Base-by-base conservation (phyloP, 2,113 vertebrate species). In the Vireo altiloquus region DNA sequence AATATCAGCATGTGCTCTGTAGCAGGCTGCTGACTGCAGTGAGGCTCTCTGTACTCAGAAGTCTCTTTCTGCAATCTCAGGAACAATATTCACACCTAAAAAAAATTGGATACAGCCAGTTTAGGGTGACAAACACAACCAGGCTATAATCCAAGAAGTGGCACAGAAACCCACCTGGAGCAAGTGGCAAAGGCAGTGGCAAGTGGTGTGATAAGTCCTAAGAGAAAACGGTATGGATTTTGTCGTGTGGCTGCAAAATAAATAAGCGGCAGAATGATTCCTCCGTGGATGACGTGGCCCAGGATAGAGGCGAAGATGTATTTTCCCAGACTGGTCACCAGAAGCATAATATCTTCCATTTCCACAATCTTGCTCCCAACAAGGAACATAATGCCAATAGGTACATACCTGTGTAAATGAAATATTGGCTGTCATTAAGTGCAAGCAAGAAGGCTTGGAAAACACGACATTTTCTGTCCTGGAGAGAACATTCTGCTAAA, bases 361-460 rank as follows among this genome's bases (percentile, higher is more conserved):
- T 99, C 99, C 66, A 99, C 98, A 60, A 99, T 99, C 98, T 99
- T 99, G 97, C 99, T 99, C 92, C 99, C 99, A 77, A 99, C 98
- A 81, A 99, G 98, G 97, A 99, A 99, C 98, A 98, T 99, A 95
- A 99, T 99, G 91, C 99, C 99, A 75, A 99, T 97, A 16, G 99
- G 99, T 23, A 99, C 98, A 8, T 99, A 99, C 99, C 99, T 99
- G 97, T 64, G 92, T 10, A 54, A 96, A 95, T 17, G 37, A 92
- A 92, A 90, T 30, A 78, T 2, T 46, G 66, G 12, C 49, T 59
- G 63, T 78, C 64, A 66, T 56, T 44, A 90, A 66, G 22, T 33
- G 33, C 30, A 53, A 89, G 69, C 20, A 70, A 92, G 25, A 79
- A 77, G 28, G 12, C 44, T 71, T 69, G 39, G 70, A 76, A 82